Conservation (phyloP, 2,797 vertebrate species). For the Argya squamiceps region DNA sequence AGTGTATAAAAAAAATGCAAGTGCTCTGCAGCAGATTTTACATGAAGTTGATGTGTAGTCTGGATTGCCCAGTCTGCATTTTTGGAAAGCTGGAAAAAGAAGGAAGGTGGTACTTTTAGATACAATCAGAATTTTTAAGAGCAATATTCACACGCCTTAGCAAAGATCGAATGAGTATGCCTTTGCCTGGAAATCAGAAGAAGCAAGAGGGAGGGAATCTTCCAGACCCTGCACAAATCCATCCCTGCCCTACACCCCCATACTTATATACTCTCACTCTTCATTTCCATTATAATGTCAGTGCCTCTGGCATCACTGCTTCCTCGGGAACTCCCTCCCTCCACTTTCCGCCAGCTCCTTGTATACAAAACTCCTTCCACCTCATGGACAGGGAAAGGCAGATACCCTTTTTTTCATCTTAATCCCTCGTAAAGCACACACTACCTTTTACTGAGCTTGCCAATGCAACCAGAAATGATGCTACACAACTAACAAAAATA, state of each 20-base stretch:
- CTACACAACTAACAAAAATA: constrained; percentile 37
- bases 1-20: not conserved
- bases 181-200: not conserved
- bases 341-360: not conserved
- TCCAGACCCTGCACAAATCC: not conserved
- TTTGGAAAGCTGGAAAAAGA: not conserved
- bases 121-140: not conserved
- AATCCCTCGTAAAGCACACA: not conserved
- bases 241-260: not conserved
- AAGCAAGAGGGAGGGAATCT: not conserved
- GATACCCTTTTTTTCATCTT: constrained; percentile 41
- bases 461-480: constrained; percentile 29
- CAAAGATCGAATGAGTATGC: not conserved
- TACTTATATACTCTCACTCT: not conserved
- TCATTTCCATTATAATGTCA: not conserved
- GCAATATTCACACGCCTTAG: not conserved
- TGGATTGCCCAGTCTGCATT: not conserved
- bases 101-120: not conserved
- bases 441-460: constrained; percentile 9
- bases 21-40: not conserved
- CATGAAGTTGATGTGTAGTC: not conserved
- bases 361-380: not conserved
- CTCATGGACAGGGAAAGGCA: constrained; percentile 20
- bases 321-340: not conserved
- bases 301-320: not conserved